Evolutionary conservation across 2,113 vertebrate species (phyloP).

Genomic region (Miniopterus natalensis): DNA sequence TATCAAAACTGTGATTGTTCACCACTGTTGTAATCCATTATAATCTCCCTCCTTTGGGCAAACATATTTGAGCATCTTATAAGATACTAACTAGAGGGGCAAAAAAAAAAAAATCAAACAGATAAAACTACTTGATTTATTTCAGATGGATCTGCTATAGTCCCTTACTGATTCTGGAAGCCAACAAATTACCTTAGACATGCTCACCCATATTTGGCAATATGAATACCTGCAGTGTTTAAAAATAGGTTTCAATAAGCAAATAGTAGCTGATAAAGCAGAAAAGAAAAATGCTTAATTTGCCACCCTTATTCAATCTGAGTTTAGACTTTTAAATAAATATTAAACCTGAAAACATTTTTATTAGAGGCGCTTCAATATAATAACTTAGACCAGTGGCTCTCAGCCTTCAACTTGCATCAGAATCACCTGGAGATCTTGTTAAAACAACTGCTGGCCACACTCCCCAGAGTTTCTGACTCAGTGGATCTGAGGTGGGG

Average conservation of each 20-base stretch:
- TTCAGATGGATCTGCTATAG: background rate
- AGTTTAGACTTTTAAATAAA: slow-evolving; percentile 41
- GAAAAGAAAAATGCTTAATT: slow-evolving; percentile 23
- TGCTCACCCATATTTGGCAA: background rate
- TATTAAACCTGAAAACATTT: slow-evolving; percentile 15
- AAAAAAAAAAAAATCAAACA: background rate
- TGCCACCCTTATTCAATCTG: slow-evolving; percentile 1
- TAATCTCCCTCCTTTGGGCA: background rate
- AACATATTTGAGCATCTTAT: background rate
- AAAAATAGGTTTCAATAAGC: slow-evolving; percentile 6
- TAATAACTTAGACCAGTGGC: background rate
- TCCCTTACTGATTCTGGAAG: background rate
- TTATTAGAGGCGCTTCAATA: background rate
- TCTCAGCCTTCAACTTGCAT: background rate
- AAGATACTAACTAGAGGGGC: background rate
- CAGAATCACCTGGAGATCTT: background rate
- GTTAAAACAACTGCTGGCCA: background rate
- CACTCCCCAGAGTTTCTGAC: background rate
- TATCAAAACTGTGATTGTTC: background rate
- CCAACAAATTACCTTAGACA: background rate
- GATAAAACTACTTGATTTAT: background rate
- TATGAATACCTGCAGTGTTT: background rate
- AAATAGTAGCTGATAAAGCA: slow-evolving; percentile 56
- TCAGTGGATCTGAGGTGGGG: background rate
- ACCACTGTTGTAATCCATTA: background rate